Conservation (phyloP, 2,113 vertebrate genomes). For the Sprattus sprattus region DNA sequence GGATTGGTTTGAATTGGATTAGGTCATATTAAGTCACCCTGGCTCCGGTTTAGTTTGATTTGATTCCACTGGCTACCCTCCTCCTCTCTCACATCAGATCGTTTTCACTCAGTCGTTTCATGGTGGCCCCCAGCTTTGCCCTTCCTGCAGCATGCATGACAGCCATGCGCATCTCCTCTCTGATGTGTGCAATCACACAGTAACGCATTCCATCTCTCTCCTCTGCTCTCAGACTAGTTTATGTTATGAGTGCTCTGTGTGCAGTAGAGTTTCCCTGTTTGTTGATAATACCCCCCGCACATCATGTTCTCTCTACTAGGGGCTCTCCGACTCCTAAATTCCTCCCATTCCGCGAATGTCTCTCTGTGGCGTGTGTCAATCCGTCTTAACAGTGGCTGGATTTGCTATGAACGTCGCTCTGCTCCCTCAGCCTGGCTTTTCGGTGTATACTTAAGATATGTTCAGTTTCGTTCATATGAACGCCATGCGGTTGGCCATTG, state of each 20-base stretch:
- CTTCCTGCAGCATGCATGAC: background rate
- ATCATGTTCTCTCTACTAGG: background rate
- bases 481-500: too few species aligned
- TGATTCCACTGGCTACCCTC: background rate
- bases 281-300: constrained; percentile 2
- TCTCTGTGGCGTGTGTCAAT: background rate
- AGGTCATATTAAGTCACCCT: background rate
- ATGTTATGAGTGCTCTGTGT: background rate
- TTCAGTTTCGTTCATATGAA: too few species aligned
- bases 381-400: background rate
- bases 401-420: too few species aligned
- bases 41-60: background rate
- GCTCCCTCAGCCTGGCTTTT: too few species aligned
- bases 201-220: background rate
- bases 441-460: too few species aligned
- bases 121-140: background rate
- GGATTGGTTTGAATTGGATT: too few species aligned
- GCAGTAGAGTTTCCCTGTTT: background rate
- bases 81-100: background rate
- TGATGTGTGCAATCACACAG: background rate
- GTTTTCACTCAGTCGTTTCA: background rate
- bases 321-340: background rate
- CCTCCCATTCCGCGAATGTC: background rate
- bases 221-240: background rate
- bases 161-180: background rate